These are phyloP conservation scores for Leucophenga montana DNA, from an alignment of 2,888 invertebrate genomes.

Conservation along the genomic window DNA sequence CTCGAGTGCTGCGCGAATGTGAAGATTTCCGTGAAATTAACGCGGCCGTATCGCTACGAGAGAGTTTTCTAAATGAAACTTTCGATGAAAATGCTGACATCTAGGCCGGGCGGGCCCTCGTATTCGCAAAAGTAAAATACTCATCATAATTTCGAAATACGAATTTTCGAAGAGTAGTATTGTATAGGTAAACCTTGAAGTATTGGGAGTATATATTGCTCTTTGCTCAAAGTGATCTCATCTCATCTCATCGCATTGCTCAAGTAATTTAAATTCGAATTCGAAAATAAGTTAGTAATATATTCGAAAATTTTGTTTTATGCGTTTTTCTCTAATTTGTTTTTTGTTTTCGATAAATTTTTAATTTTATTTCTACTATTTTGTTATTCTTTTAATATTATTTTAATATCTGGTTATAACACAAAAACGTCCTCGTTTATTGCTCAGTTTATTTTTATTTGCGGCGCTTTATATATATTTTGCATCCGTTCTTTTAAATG, in stretches of 20 bases:
- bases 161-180: constrained; percentile 41
- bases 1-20: constrained; percentile 53
- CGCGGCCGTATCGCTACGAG: constrained; percentile 67
- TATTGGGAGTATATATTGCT: too few species aligned
- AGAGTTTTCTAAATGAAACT: constrained; percentile 66
- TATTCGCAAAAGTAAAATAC: too few species aligned
- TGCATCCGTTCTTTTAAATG: not conserved
- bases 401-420: constrained; percentile 28
- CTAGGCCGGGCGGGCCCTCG: not conserved
- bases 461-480: constrained; percentile 42
- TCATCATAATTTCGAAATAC: too few species aligned
- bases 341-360: not conserved
- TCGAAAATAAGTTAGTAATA: constrained; percentile 3
- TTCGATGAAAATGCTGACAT: constrained; percentile 20
- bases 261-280: too few species aligned
- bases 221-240: too few species aligned
- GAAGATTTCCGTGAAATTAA: constrained; percentile 67
- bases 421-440: constrained; percentile 44
- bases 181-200: constrained; percentile 19
- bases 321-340: not conserved
- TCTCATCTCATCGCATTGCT: too few species aligned
- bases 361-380: constrained; percentile 21
- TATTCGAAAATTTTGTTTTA: constrained; percentile 18
- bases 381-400: constrained; percentile 40
- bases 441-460: constrained; percentile 52